These are phyloP conservation scores for Eristalis tenax DNA, from an alignment of 2,888 invertebrate genomes.

Conservation along the genomic window DNA sequence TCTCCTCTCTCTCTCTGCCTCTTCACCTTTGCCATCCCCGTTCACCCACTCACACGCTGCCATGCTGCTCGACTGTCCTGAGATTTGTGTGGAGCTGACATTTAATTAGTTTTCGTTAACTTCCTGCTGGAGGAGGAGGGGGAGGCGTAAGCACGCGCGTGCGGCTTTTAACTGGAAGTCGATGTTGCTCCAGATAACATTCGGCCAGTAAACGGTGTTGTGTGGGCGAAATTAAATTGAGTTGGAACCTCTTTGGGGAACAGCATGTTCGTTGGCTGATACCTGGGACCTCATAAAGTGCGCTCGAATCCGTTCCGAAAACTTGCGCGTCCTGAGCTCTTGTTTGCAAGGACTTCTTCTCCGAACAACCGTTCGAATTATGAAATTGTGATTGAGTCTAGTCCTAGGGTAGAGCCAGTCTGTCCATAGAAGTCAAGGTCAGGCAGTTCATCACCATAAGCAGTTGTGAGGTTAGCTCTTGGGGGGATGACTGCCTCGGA, in stretches of 20 bases:
- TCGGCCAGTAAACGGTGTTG: neutral
- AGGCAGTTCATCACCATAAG: no score
- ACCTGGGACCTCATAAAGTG: no score
- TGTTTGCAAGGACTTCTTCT: no score
- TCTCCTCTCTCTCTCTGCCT: neutral
- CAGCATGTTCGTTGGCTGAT: no score
- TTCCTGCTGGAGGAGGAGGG: neutral
- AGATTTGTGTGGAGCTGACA: conserved; percentile 1
- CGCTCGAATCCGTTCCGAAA: no score
- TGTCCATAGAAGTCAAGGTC: no score
- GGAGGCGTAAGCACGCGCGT: neutral
- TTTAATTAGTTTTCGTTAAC: conserved; percentile 4
- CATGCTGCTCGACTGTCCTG: neutral
- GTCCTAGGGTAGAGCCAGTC: no score
- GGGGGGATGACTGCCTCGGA: no score
- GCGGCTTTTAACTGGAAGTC: neutral
- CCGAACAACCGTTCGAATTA: no score
- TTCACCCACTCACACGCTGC: neutral
- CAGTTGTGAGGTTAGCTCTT: no score
- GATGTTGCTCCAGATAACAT: neutral
- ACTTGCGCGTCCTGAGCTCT: no score
- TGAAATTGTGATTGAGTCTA: no score
- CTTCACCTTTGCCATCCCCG: neutral
- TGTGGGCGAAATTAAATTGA: neutral
- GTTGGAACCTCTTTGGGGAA: neutral